Conservation (phyloP, 1,140 invertebrate genomes). For the Atta colombica region DNA sequence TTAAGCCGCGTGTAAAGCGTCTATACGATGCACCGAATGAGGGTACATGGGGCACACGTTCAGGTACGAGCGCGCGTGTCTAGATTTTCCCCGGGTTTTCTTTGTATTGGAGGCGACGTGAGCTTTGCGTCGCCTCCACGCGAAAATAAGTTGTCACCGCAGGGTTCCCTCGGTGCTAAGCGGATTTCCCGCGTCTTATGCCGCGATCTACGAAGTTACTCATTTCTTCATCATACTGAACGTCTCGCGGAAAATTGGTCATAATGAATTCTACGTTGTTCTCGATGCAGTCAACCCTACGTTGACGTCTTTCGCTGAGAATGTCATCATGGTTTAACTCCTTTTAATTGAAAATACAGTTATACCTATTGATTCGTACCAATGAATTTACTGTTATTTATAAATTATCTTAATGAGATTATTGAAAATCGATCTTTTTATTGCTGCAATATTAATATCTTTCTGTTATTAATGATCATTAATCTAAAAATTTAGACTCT, state of each 20-base stretch:
- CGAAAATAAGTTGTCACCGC: constrained; percentile 59
- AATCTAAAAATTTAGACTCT: too few relatives aligned
- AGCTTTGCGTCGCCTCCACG: constrained; percentile 38
- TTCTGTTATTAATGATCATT: neutral
- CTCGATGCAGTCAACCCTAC: neutral
- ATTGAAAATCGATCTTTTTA: neutral
- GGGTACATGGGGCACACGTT: constrained; percentile 48
- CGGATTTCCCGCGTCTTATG: constrained; percentile 47
- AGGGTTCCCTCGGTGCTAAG: constrained; percentile 26
- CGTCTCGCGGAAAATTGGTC: constrained; percentile 47
- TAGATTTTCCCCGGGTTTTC: constrained; percentile 63
- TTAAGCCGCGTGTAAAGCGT: constrained; percentile 83
- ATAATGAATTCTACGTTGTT: constrained; percentile 33
- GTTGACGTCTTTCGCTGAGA: neutral
- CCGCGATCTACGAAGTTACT: constrained; percentile 42
- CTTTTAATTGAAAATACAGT: neutral
- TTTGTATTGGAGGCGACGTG: constrained; percentile 34
- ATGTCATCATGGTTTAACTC: too few relatives aligned
- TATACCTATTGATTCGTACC: neutral
- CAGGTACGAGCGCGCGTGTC: constrained; percentile 45
- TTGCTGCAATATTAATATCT: neutral
- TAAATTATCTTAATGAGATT: neutral
- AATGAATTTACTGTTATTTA: neutral
- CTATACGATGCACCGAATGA: constrained; percentile 75
- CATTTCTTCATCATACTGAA: constrained; percentile 39